Conservation (phyloP, 2,113 vertebrate genomes). For the Macrotus californicus region DNA sequence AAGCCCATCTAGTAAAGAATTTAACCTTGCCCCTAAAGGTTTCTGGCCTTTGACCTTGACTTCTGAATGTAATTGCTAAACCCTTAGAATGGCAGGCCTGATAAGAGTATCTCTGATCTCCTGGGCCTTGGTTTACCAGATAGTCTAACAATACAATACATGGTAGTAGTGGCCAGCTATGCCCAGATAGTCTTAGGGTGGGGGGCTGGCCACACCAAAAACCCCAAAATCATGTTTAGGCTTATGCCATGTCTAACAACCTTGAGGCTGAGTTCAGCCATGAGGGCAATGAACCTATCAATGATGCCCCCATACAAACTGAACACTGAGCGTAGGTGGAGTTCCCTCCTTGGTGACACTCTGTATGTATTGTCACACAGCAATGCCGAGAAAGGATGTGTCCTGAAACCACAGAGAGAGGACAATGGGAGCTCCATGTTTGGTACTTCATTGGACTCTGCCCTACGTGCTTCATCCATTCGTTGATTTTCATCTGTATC, state of each 20-base stretch:
- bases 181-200: neutral
- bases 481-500: neutral
- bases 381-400: neutral
- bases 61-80: neutral
- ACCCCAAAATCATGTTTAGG: neutral
- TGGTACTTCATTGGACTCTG: neutral
- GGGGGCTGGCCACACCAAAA: neutral
- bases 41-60: neutral
- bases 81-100: neutral
- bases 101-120: neutral
- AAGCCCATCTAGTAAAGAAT: neutral
- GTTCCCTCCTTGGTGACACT: neutral
- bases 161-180: neutral
- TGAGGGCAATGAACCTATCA: no score
- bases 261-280: neutral
- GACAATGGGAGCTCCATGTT: neutral
- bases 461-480: neutral
- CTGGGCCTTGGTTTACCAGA: neutral
- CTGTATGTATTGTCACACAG: neutral
- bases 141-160: neutral
- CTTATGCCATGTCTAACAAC: neutral
- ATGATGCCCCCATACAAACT: fast-evolving
- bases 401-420: neutral
- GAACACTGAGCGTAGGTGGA: neutral
- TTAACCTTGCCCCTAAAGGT: neutral